Evolutionary conservation across 1,140 invertebrate species (phyloP).

Genomic region (Glomeris maerens): DNA sequence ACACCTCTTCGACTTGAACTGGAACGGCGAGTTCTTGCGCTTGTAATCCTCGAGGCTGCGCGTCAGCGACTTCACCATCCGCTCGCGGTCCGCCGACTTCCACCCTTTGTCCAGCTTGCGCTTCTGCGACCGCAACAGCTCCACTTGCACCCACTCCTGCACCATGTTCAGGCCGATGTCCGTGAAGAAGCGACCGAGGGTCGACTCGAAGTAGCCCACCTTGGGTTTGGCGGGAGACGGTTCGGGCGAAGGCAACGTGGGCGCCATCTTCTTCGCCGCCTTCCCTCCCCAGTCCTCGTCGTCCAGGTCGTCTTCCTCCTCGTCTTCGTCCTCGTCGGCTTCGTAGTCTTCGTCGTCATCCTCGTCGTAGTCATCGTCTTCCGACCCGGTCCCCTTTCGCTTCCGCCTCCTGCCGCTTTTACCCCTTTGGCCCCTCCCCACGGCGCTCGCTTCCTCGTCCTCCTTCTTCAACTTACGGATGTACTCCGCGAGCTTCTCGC

Average conservation of each 20-base stretch:
- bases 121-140: slow-evolving; percentile 73
- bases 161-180: slow-evolving; percentile 81
- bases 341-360: too few relatives aligned
- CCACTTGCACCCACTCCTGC: slow-evolving; percentile 81
- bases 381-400: neutral
- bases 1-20: slow-evolving; percentile 64
- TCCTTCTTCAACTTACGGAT: slow-evolving; percentile 15
- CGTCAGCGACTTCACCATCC: slow-evolving; percentile 43
- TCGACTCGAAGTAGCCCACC: slow-evolving; percentile 61
- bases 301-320: slow-evolving; percentile 25
- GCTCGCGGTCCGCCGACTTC: slow-evolving; percentile 28
- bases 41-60: slow-evolving; percentile 76
- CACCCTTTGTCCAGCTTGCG: slow-evolving; percentile 43
- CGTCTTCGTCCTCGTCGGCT: slow-evolving; percentile 15
- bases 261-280: neutral
- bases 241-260: neutral
- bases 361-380: too few relatives aligned
- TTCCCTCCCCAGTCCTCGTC: slow-evolving; percentile 17
- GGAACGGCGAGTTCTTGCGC: slow-evolving; percentile 73
- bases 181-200: slow-evolving; percentile 80
- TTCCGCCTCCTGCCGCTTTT: neutral
- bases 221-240: slow-evolving; percentile 12
- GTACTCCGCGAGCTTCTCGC: slow-evolving; percentile 59
- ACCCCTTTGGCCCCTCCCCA: slow-evolving; percentile 14
- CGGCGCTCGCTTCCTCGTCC: slow-evolving; percentile 27